phyloP scores from a whole-genome alignment of 2,797 vertebrate species.

The Caiman crocodilus region DNA sequence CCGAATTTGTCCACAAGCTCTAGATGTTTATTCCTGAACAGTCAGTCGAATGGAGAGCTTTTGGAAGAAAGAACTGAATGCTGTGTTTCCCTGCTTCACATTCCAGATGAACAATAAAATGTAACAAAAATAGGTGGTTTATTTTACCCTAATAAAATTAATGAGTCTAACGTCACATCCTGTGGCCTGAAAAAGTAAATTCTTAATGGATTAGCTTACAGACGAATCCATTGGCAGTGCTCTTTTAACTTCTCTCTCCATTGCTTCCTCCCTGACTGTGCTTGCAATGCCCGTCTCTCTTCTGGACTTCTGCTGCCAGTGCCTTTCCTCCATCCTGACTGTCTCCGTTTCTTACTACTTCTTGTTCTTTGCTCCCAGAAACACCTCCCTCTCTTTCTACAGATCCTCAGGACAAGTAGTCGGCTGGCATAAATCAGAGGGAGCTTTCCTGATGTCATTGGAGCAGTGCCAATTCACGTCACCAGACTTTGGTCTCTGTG shows the following conservation, averaged over 20 bases:
- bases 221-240: constrained; percentile 33
- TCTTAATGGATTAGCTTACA: not conserved
- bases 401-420: constrained; percentile 48
- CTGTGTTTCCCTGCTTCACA: not conserved
- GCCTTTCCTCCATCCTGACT: not conserved
- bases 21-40: not conserved
- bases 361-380: constrained; percentile 20
- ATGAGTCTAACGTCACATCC: constrained; percentile 31
- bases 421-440: constrained; percentile 11
- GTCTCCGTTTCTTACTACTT: not conserved
- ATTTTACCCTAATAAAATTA: not conserved
- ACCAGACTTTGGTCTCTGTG: not conserved
- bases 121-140: too few species aligned
- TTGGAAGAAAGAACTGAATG: not conserved
- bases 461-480: not conserved
- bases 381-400: constrained; percentile 24
- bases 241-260: constrained; percentile 46
- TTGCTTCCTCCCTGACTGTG: not conserved
- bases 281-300: not conserved
- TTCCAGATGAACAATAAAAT: too few species aligned
- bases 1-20: not conserved
- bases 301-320: constrained; percentile 32
- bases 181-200: constrained; percentile 31
- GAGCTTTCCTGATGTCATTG: not conserved
- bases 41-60: not conserved